phyloP scores from a whole-genome alignment of 2,113 vertebrate genomes.

The Agelaius tricolor region DNA sequence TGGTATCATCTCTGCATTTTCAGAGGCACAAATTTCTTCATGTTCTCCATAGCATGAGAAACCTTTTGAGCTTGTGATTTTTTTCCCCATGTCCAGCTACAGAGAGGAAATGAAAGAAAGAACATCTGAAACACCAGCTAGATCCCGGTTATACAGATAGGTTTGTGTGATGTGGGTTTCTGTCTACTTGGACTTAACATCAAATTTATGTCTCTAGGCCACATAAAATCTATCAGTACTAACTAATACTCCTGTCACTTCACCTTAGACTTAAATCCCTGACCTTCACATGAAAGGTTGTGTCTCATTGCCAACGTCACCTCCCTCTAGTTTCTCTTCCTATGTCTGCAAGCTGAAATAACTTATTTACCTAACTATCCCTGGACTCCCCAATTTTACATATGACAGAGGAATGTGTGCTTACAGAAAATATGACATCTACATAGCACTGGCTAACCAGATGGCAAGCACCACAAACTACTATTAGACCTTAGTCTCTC shows the following conservation, averaged over 20 bases:
- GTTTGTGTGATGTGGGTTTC: not conserved
- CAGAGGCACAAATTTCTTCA: not conserved
- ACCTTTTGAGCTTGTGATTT: not conserved
- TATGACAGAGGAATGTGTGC: not conserved
- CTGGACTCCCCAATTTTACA: not conserved
- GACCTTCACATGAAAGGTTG: not conserved
- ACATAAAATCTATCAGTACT: conserved; percentile 21
- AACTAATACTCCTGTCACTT: conserved; percentile 14
- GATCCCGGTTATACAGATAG: not conserved
- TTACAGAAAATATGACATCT: not conserved
- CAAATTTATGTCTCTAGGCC: not conserved
- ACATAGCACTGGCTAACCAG: not conserved
- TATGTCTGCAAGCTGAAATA: not conserved
- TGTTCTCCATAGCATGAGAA: not conserved
- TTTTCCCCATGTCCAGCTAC: not conserved
- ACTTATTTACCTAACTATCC: not conserved
- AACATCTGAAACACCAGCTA: not conserved
- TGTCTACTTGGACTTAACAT: not conserved
- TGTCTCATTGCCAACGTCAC: not conserved
- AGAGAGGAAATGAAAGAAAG: not conserved
- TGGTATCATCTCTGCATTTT: not conserved
- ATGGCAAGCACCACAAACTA: not conserved
- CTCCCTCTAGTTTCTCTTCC: not conserved
- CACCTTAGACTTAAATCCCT: not conserved
- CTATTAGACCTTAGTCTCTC: not conserved